Evolutionary conservation across 1,140 invertebrate species (phyloP), one percentile per base, ranked within the genome.

Genomic region (Drosophila pachea): DNA sequence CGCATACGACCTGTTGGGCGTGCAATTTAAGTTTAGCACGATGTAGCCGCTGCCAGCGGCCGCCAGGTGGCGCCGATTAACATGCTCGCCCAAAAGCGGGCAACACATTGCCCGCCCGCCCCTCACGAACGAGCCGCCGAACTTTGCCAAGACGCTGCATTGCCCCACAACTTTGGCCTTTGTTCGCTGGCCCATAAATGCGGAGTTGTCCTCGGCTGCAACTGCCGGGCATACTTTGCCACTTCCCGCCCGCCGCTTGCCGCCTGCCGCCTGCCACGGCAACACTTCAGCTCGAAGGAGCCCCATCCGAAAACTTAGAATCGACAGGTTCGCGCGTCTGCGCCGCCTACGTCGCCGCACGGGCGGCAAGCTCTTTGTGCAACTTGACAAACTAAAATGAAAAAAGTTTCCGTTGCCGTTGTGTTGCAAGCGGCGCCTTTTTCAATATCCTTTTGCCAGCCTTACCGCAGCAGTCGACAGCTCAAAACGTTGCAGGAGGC

Each of bases 361-460:
- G 58, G 49, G 70, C 60, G 76, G 65, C 73, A 62, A 62, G 64
- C 72, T 68, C 76, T 86, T 84, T 84, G 76, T 86, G 81, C 76
- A 84, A 84, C 79, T 84, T 84, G 79, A 84, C 81, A 84, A 84
- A 84, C 79, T 84, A 86, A 84, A 84, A 86, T 84, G 79, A 84
- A 84, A 84, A 84, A 84, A 84, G 81, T 84, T 84, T 84, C 49
- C 58, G 63, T 52, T 68, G 66, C 56, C 62, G 40, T 68, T 65
- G 70, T 73, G 73, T 76, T 67, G 73, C 76, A 70, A 86, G 81
- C 81, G 74, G 76, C 79, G 81, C 79, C 79, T 79, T 84, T 83
- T 84, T 84, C 79, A 84, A 84, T 84, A 84, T 84, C 75, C 33
- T 45, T 66, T 56, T 59, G 49, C 68, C 72, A 67, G 69, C 50